Evolutionary conservation across 2,888 invertebrate species (phyloP).

Genomic region (Thera britannica): DNA sequence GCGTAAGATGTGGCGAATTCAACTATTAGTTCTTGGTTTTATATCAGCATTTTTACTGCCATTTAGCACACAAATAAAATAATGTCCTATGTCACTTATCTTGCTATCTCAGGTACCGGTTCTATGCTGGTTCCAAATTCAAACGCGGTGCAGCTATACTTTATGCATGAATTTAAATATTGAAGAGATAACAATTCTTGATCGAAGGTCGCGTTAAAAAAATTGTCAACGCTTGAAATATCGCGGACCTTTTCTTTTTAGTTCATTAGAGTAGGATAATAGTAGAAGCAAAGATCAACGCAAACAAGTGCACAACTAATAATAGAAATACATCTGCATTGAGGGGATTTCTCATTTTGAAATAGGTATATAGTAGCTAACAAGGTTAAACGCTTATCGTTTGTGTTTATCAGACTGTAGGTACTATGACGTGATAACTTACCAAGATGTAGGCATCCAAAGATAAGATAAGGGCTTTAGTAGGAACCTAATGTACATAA

Average conservation of each 20-base stretch:
- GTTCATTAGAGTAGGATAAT: conserved; percentile 11
- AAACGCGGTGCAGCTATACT: not conserved
- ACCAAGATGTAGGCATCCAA: not conserved
- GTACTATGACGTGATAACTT: not conserved
- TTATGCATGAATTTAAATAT: conserved; percentile 4
- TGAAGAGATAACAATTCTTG: not conserved
- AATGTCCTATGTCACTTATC: conserved; percentile 18
- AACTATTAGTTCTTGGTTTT: conserved; percentile 46
- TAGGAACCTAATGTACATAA: not conserved
- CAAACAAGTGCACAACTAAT: not conserved
- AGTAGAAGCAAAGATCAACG: not conserved
- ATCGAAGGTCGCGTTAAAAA: not conserved
- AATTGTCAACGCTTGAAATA: not conserved
- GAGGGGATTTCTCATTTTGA: not conserved
- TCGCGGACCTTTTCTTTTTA: conserved; percentile 2
- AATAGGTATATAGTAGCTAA: not conserved
- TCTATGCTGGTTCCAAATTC: not conserved
- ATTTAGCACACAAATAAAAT: conserved; percentile 32
- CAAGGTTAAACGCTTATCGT: not conserved
- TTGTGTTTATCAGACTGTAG: not conserved
- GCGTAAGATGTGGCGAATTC: conserved; percentile 39
- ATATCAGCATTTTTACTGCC: conserved; percentile 40
- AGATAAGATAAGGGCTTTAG: not conserved
- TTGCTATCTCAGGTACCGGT: conserved; percentile 18
- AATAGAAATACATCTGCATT: not conserved